phyloP scores from a whole-genome alignment of 2,113 vertebrate genomes.

The Forbesichthys papilliferus region DNA sequence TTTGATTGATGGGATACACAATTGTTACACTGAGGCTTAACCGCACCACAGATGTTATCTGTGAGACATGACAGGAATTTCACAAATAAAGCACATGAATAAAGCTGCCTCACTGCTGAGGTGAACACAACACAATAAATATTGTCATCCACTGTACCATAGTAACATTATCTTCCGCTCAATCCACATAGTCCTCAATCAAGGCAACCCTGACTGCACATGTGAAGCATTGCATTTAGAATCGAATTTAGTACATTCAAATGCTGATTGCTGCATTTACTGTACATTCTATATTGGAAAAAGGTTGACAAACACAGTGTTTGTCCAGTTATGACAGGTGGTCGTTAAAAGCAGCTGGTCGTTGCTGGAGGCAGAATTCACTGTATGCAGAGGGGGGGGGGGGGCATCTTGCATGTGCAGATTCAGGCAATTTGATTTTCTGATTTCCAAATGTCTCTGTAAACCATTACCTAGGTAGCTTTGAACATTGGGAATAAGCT shows the following conservation, averaged over 20 bases:
- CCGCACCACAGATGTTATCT: slow-evolving; percentile 29
- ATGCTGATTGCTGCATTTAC: not conserved
- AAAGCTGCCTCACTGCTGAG: slow-evolving; percentile 39
- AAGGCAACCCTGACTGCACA: not conserved
- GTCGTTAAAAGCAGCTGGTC: not conserved
- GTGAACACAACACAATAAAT: not conserved
- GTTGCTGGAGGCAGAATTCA: not conserved
- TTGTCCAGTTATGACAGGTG: not conserved
- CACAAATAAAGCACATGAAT: slow-evolving; percentile 23
- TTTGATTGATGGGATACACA: slow-evolving; percentile 48
- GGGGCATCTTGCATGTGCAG: not conserved
- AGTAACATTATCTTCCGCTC: too few relatives aligned
- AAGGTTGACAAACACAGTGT: not conserved
- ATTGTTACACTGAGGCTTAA: slow-evolving; percentile 48
- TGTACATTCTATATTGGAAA: not conserved
- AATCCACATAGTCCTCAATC: not conserved
- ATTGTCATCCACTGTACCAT: not conserved
- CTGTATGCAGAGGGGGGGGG: not conserved
- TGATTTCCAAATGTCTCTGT: not conserved
- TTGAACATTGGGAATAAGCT: not conserved
- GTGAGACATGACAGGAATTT: slow-evolving; percentile 19
- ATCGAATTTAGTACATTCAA: not conserved
- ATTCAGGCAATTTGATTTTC: not conserved
- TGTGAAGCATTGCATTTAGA: not conserved
- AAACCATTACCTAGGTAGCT: not conserved